Evolutionary conservation across 2,888 invertebrate genomes (phyloP).

Genomic region (Coelopa pilipes): DNA sequence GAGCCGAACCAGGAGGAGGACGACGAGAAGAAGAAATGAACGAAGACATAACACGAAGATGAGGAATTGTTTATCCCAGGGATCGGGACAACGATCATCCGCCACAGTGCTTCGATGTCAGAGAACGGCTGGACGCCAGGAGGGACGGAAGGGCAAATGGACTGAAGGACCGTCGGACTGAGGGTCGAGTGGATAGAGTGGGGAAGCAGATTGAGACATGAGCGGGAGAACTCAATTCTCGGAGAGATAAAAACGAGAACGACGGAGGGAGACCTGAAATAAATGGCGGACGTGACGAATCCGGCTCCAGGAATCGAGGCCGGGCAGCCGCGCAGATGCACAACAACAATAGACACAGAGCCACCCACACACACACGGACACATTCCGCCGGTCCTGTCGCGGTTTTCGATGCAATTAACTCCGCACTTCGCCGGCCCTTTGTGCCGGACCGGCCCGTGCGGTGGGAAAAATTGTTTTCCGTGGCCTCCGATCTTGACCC

Average conservation of each 20-base stretch:
- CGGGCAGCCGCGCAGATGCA: background rate
- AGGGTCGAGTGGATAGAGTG: too few relatives aligned
- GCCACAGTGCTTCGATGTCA: background rate
- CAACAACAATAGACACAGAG: background rate
- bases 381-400: background rate
- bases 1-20: too few relatives aligned
- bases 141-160: background rate
- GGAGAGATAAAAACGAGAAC: background rate
- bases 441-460: background rate
- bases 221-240: too few relatives aligned
- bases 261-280: too few relatives aligned
- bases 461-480: background rate
- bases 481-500: background rate
- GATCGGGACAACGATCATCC: constrained; percentile 23
- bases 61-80: constrained; percentile 18
- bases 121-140: background rate
- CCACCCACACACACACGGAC: background rate
- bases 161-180: background rate
- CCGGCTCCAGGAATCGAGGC: too few relatives aligned
- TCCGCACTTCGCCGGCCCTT: background rate
- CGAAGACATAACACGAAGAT: background rate
- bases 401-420: constrained; percentile 9
- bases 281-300: too few relatives aligned
- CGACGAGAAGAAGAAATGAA: too few relatives aligned
- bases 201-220: too few relatives aligned